Evolutionary conservation across 2,113 vertebrate species (phyloP), one percentile per base, ranked within the genome.

Genomic region (Entomyzon cyanotis): DNA sequence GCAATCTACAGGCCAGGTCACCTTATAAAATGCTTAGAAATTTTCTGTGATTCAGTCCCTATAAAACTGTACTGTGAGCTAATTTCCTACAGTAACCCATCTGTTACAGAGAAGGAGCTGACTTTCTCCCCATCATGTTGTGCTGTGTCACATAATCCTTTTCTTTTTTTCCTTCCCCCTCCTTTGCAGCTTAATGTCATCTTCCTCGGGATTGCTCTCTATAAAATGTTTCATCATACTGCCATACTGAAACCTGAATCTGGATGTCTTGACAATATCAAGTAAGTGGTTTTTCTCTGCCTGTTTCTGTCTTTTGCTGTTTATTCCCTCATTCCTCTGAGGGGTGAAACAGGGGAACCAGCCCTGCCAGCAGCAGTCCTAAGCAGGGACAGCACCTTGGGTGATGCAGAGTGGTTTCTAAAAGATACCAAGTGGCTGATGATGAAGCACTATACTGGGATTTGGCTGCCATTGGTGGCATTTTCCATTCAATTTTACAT

Each of bases 171-270:
- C 56, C 73, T 9, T 22, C 7, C 8, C 11, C 84, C 74, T 94
- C n/a, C 95, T 42, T 98, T 98, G 70, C 98, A 99, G 99, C 99
- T 99, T 93, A 99, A 99, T 79, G 99, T 99, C 92, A 99, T 99
- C 96, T 99, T 99, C 98, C 98, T 99, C 88, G 99, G 99, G 96
- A 99, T 99, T 79, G 99, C 99, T 58, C 99, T 99, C 75, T 99
- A 99, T 98, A 99, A 99, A 98, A 99, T 99, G 99, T 99, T 99
- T 97, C 99, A 99, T 97, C 99, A 99, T 97, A 99, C 99, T 44
- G 99, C 99, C 96, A 99, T 99, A 96, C 98, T 99, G 97, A 99
- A 99, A 97, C 99, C 99, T 5, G 99, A 99, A 98, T 99, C 99
- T 15, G 99, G 99, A 97, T 99, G 99, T 98, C 99, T 99, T 97